Evolutionary conservation across 2,113 vertebrate genomes (phyloP).

Genomic region (Verasper variegatus): DNA sequence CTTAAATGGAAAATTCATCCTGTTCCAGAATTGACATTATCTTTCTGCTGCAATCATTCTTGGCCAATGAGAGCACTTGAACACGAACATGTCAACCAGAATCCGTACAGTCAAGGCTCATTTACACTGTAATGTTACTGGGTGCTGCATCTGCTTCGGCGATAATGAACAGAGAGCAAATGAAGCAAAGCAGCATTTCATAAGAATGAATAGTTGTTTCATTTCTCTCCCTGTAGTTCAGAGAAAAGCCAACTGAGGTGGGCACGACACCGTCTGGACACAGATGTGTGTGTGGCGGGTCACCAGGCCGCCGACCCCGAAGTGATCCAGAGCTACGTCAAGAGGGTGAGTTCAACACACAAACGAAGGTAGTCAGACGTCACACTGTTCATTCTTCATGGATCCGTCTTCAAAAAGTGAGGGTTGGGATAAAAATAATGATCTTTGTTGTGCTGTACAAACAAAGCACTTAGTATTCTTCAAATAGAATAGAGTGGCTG

Average conservation of each 20-base stretch:
- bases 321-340: slow-evolving; percentile 89
- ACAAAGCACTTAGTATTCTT: not conserved
- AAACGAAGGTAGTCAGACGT: not conserved
- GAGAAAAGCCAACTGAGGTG: slow-evolving; percentile 76
- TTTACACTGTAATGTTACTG: slow-evolving; percentile 42
- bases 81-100: slow-evolving; percentile 37
- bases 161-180: slow-evolving; percentile 44
- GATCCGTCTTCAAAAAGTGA: slow-evolving; percentile 2
- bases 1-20: slow-evolving; percentile 61
- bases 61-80: slow-evolving; percentile 55
- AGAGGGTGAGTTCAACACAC: slow-evolving; percentile 85
- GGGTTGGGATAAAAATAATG: slow-evolving; percentile 1
- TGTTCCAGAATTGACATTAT: slow-evolving; percentile 54
- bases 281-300: slow-evolving; percentile 88
- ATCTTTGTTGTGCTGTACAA: slow-evolving; percentile 12
- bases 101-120: slow-evolving; percentile 16
- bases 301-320: slow-evolving; percentile 87
- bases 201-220: slow-evolving; percentile 12
- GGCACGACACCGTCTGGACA: slow-evolving; percentile 81
- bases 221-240: slow-evolving; percentile 50
- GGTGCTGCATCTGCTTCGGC: slow-evolving; percentile 31
- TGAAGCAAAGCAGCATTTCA: slow-evolving; percentile 4
- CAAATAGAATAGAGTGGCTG: not conserved
- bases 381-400: not conserved
- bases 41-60: slow-evolving; percentile 60